Evolutionary conservation across 2,113 vertebrate genomes (phyloP).

Genomic region (Ceratotherium simum): DNA sequence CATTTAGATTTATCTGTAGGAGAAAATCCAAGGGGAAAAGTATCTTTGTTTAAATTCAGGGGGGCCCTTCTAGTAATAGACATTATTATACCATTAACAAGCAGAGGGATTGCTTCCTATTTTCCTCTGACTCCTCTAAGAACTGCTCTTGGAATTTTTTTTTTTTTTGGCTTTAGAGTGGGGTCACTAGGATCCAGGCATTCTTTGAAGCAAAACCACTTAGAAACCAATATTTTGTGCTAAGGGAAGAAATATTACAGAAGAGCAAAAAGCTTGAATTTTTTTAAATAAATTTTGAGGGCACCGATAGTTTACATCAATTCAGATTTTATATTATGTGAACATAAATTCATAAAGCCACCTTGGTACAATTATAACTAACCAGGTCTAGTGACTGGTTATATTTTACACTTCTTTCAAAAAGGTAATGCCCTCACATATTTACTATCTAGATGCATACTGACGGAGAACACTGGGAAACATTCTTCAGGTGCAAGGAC

Average conservation of each 20-base stretch:
- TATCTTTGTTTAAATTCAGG: neutral
- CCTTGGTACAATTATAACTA: neutral
- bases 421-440: conserved; percentile 11
- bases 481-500: neutral
- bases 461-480: neutral
- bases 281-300: neutral
- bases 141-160: neutral
- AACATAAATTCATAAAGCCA: neutral
- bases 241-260: neutral
- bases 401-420: conserved; percentile 46
- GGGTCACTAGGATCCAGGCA: neutral
- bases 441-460: neutral
- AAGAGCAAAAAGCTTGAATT: conserved; percentile 46
- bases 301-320: conserved; percentile 5
- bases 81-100: neutral
- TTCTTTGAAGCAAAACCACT: conserved; percentile 14
- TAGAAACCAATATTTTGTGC: conserved; percentile 30
- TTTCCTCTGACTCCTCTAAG: neutral
- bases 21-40: conserved; percentile 9
- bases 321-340: conserved; percentile 19
- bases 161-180: conserved; percentile 29
- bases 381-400: neutral
- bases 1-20: conserved; percentile 32
- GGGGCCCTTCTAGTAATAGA: neutral
- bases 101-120: neutral